These are phyloP conservation scores for Cepphus grylle DNA, from an alignment of 2,113 vertebrate genomes.

Conservation along the genomic window DNA sequence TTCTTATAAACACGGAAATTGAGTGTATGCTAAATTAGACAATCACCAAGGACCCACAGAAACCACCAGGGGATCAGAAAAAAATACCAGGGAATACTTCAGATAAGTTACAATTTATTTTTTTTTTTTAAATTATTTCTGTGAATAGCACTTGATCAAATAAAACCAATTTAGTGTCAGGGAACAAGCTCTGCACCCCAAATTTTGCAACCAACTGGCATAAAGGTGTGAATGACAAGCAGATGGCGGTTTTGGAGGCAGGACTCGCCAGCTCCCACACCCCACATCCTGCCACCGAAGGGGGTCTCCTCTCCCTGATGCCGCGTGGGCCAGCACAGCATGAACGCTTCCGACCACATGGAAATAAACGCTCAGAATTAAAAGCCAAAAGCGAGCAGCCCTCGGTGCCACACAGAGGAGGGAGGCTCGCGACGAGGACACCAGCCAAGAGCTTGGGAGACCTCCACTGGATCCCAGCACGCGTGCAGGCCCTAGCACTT, in stretches of 20 bases:
- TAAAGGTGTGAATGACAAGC: fast-evolving
- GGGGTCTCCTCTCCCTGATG: fast-evolving
- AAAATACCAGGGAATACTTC: background rate
- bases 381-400: fast-evolving
- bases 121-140: background rate
- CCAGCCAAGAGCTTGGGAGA: background rate
- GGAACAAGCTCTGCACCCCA: background rate
- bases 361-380: too few species aligned
- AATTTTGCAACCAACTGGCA: background rate
- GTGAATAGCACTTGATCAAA: background rate
- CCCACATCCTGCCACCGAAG: background rate
- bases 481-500: background rate
- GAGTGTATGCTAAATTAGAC: background rate
- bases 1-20: background rate
- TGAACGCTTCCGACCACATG: fast-evolving
- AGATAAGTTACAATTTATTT: background rate
- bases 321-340: fast-evolving
- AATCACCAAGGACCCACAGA: background rate
- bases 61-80: too few species aligned
- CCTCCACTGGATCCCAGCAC: fast-evolving
- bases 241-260: fast-evolving
- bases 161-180: background rate
- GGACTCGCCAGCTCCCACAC: too few species aligned
- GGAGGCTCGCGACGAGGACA: fast-evolving
- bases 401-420: fast-evolving